Conservation (phyloP, 1,140 invertebrate genomes). For the Musca domestica region DNA sequence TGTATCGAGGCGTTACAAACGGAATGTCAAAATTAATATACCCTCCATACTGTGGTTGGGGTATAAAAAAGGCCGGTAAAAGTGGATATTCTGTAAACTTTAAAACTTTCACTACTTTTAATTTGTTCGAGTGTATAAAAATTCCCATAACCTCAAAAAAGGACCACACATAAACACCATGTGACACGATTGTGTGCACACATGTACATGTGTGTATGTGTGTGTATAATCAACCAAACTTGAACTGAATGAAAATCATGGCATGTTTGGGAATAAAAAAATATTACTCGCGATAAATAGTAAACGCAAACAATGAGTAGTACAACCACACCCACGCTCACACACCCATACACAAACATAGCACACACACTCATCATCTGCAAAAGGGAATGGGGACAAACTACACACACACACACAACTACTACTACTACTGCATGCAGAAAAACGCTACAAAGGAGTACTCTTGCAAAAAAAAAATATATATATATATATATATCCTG, state of each 20-base stretch:
- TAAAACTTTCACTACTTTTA: no score
- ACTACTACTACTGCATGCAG: neutral
- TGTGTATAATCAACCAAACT: no score
- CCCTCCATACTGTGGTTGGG: no score
- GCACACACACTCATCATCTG: neutral
- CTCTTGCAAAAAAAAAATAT: neutral
- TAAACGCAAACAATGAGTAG: neutral
- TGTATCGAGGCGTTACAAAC: no score
- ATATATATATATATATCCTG: neutral
- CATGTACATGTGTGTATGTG: no score
- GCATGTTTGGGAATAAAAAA: neutral
- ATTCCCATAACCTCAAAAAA: neutral
- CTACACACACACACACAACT: neutral
- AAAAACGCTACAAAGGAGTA: neutral
- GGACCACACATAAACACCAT: neutral
- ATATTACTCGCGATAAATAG: neutral
- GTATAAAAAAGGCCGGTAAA: no score
- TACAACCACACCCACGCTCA: neutral
- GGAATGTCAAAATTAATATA: no score
- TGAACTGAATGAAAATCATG: slow-evolving; percentile 11
- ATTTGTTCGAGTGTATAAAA: neutral
- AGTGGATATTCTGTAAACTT: no score
- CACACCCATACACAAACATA: neutral
- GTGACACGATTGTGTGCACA: neutral
- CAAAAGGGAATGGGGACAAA: neutral